A percentile compares a stretch with the other conserved stretches of the same genome.
phyloP scores from a whole-genome alignment of 2,888 invertebrate genomes.

The Scelioninae gen. 1 region DNA sequence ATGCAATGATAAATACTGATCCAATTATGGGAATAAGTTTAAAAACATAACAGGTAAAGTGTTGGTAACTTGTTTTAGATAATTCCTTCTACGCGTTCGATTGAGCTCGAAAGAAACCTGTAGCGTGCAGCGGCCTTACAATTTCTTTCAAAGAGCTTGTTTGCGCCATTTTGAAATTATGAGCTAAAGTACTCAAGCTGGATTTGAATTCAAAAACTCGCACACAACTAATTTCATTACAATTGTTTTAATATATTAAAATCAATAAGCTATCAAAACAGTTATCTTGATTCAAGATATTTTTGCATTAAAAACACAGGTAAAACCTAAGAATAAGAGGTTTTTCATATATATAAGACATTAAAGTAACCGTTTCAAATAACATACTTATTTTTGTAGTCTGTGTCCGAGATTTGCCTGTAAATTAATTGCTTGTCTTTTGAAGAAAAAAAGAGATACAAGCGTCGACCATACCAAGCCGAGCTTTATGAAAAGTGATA shows the following conservation, averaged over 20 bases:
- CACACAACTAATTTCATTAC: neutral
- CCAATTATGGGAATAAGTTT: conserved; percentile 49
- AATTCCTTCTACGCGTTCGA: conserved; percentile 69
- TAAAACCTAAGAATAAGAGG: too few species aligned
- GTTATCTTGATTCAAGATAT: too few species aligned
- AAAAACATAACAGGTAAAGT: conserved; percentile 65
- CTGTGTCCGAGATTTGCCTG: neutral
- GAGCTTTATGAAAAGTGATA: conserved; percentile 19
- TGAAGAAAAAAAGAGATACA: conserved; percentile 12
- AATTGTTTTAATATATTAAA: too few species aligned
- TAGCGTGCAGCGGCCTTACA: conserved; percentile 69
- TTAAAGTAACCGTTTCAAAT: too few species aligned
- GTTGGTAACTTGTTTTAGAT: conserved; percentile 56
- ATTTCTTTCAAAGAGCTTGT: conserved; percentile 61
- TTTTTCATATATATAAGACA: too few species aligned
- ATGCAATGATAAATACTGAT: conserved; percentile 34
- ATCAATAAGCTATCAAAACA: too few species aligned
- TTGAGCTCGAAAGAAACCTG: conserved; percentile 73
- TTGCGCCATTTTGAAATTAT: conserved; percentile 36
- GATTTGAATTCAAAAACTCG: neutral
- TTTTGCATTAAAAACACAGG: too few species aligned
- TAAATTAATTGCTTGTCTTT: conserved; percentile 36
- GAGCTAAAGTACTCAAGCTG: neutral
- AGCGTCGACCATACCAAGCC: neutral
- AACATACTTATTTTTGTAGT: neutral